Evolutionary conservation across 2,113 vertebrate genomes (phyloP), one percentile per base, ranked within the genome.

Genomic region (Mionectes macconnelli): DNA sequence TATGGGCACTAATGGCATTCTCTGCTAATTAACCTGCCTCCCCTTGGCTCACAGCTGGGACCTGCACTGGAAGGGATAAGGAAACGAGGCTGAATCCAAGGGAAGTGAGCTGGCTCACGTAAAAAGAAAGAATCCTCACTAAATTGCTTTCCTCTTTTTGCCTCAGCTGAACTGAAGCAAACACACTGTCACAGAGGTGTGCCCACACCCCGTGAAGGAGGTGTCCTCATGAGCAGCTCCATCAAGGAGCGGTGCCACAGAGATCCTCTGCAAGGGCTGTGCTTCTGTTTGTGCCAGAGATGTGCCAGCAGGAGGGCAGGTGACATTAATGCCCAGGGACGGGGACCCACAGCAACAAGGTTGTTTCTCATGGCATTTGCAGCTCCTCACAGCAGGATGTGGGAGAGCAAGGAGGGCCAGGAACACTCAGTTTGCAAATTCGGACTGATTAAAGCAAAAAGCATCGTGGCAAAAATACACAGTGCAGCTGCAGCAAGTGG

Each of bases 391-490:
- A 8, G 56, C 52, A 67, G 73, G 67, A 35, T 5, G 20, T 75
- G 33, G 78, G 56, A 23, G 31, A 50, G 50, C 57, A 50, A 20
- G 15, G 70, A 57, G 30, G 59, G 59, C 39, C 66, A 77, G 39
- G 20, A 59, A 67, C 0, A 35, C 49, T 33, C 33, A 3, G 8
- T 28, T 13, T 25, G 40, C 84, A 66, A 57, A 47, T 33, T 39
- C 37, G 14, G 17, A 47, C 22, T 1, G 31, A 63, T 42, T 28
- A 62, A 64, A 74, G 24, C 44, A 16, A 42, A 78, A 47, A 37
- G 18, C 44, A 35, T 12, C 1, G 3, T 3, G 55, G 59, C 14
- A 31, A 25, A 60, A 67, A 42, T 0, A 22, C 1, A 8, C 8
- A 4, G 37, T 1, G 3, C 5, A 39, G 63, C 44, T 56, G 68